phyloP scores from a whole-genome alignment of 2,113 vertebrate species.

The Leptocoma aspasia region DNA sequence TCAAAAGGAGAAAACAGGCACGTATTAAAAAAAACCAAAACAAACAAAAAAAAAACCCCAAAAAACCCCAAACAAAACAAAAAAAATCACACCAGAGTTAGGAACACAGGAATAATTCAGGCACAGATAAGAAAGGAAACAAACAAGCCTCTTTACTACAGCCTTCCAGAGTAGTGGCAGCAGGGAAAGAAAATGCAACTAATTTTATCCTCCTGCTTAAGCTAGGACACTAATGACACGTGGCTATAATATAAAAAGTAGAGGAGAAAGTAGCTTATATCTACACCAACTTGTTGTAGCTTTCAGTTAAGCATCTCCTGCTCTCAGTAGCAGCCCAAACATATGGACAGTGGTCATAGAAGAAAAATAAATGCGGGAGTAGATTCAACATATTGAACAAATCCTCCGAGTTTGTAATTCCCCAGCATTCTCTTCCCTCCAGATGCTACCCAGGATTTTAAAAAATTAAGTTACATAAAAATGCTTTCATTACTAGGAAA shows the following conservation, averaged over 20 bases:
- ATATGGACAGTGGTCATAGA: not conserved
- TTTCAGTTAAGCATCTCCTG: not conserved
- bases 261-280: not conserved
- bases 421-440: conserved; percentile 56
- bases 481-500: conserved; percentile 49
- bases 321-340: conserved; percentile 1
- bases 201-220: not conserved
- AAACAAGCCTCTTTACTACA: not conserved
- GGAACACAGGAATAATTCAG: not conserved
- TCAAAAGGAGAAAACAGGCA: not conserved
- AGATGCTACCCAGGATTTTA: conserved; percentile 66
- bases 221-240: not conserved
- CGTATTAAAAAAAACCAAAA: not conserved
- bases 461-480: conserved; percentile 72
- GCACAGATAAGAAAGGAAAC: not conserved
- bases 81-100: not conserved
- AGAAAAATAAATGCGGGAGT: conserved; percentile 53
- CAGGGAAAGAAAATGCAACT: not conserved
- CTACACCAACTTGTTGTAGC: not conserved
- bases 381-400: conserved; percentile 59
- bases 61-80: not conserved
- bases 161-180: not conserved
- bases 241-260: not conserved
- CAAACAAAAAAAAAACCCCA: not conserved
- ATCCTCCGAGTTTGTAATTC: conserved; percentile 49